These are phyloP conservation scores for Apistogramma diplotaenia DNA, from an alignment of 2,113 vertebrate species.

Conservation along the genomic window DNA sequence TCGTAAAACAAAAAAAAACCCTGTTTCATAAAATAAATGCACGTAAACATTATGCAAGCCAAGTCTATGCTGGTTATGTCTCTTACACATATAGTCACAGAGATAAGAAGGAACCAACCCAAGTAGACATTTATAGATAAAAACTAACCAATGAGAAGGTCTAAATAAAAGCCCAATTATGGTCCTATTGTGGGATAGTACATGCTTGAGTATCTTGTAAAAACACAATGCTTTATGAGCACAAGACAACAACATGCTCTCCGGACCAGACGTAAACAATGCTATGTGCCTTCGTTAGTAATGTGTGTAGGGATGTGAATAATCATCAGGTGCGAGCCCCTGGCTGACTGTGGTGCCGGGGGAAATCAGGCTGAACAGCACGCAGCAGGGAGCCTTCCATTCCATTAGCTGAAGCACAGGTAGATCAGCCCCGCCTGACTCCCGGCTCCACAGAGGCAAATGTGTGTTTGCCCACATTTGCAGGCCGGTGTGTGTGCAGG, in stretches of 20 bases:
- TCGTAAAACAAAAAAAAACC: background rate
- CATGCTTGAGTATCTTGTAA: background rate
- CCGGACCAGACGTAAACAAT: conserved; percentile 13
- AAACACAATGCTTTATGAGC: background rate
- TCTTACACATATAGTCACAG: no score
- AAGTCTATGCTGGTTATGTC: no score
- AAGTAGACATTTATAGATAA: no score
- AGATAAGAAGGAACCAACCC: no score
- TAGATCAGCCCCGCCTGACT: conserved; percentile 30
- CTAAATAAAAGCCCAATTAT: background rate
- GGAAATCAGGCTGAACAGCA: conserved; percentile 47
- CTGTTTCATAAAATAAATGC: background rate
- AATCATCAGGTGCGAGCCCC: conserved; percentile 3
- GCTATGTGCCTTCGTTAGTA: background rate
- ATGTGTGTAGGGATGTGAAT: conserved; percentile 17
- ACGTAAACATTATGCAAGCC: background rate
- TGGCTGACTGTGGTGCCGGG: background rate
- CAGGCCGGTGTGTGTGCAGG: background rate
- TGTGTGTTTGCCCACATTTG: conserved; percentile 4
- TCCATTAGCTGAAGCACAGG: conserved; percentile 60
- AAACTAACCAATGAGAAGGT: no score
- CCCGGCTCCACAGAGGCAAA: background rate
- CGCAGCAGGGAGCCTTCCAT: conserved; percentile 46
- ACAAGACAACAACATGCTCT: background rate
- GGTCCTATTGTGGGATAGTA: background rate